Percentiles rank a stretch among this genome's conserved stretches.
Evolutionary conservation across 1,140 invertebrate species (phyloP).

Genomic region (Trichomalopsis sarcophagae): DNA sequence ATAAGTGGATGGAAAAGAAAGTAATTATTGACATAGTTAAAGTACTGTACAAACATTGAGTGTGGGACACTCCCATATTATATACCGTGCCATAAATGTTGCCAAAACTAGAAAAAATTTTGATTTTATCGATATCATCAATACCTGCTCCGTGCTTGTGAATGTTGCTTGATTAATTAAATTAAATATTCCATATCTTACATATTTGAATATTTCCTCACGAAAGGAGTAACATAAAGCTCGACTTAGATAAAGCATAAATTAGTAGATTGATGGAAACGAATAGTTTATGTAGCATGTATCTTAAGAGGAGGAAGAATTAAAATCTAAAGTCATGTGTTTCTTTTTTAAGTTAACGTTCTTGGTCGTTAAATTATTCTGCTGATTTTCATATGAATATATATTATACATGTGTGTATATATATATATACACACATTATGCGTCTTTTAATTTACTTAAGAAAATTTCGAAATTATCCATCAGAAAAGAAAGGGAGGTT

Average conservation of each 20-base stretch:
- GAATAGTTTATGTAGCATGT: slow-evolving; percentile 22
- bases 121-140: slow-evolving; percentile 26
- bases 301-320: background rate
- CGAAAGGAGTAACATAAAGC: background rate
- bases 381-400: slow-evolving; percentile 27
- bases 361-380: slow-evolving; percentile 6
- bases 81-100: slow-evolving; percentile 60
- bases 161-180: slow-evolving; percentile 39
- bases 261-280: slow-evolving; percentile 38
- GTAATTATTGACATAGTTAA: slow-evolving; percentile 37
- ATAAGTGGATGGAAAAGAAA: slow-evolving; percentile 23
- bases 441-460: slow-evolving; percentile 25
- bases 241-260: slow-evolving; percentile 35
- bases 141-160: slow-evolving; percentile 38
- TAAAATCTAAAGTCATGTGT: background rate
- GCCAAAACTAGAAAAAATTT: slow-evolving; percentile 51
- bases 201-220: background rate
- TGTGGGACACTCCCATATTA: slow-evolving; percentile 57
- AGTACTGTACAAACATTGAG: slow-evolving; percentile 50
- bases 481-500: background rate
- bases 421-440: slow-evolving; percentile 8
- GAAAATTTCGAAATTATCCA: slow-evolving; percentile 9
- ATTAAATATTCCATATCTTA: slow-evolving; percentile 12
- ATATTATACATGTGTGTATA: slow-evolving; percentile 29
- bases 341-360: background rate